Conservation (phyloP, 2,797 vertebrate genomes). For the Enteromius viviparus region DNA sequence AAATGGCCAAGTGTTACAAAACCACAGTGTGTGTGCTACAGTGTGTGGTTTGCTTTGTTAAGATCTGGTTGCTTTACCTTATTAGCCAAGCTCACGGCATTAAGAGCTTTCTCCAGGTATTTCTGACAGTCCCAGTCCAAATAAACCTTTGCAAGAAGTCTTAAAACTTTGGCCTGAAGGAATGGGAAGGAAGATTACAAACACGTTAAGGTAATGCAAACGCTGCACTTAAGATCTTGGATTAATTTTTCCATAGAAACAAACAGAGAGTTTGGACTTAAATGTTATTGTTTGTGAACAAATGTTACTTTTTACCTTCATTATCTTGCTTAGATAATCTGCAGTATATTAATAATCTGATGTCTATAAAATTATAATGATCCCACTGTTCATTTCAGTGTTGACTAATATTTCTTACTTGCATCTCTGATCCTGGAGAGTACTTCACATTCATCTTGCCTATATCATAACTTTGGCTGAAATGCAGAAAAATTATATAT, state of each 20-base stretch:
- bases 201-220: neutral
- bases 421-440: slow-evolving; percentile 77
- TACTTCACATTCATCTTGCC: slow-evolving; percentile 81
- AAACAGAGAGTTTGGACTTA: neutral
- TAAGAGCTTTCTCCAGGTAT: slow-evolving; percentile 84
- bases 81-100: slow-evolving; percentile 84
- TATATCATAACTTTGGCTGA: slow-evolving; percentile 91
- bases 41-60: neutral
- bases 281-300: neutral
- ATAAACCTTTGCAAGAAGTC: slow-evolving; percentile 86
- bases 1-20: neutral
- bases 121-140: slow-evolving; percentile 82
- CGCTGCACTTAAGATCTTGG: neutral
- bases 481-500: slow-evolving; percentile 32
- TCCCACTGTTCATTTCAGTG: neutral
- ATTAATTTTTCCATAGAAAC: neutral
- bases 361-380: neutral
- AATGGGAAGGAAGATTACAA: slow-evolving; percentile 50
- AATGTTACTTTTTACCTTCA: neutral
- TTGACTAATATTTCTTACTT: slow-evolving; percentile 71
- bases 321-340: neutral
- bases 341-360: no score
- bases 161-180: slow-evolving; percentile 85
- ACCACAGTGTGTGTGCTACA: neutral
- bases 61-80: slow-evolving; percentile 76